Base-by-base conservation (phyloP, 2,888 invertebrate genomes). In the Hypercompe scribonia region DNA sequence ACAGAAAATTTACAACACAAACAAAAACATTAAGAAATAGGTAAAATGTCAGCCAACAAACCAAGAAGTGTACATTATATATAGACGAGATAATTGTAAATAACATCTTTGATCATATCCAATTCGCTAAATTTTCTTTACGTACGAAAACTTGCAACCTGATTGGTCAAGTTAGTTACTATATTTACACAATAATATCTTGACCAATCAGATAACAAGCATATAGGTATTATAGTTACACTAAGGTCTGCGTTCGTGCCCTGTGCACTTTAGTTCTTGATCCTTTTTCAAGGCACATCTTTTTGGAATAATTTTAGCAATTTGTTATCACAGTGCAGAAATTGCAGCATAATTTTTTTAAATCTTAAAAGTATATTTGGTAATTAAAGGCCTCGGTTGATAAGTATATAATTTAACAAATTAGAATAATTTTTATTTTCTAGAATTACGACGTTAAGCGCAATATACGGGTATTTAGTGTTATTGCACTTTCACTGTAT, bases 231-330 rank as follows among this genome's bases (percentile, higher is more conserved):
- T 24, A 7, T 11, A 54, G n/a, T 5, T n/a, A 54, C 50, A 54
- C 4, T 11, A 28, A 58, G 28, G 28, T 28, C 1, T 58, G 28
- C 28, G 24, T 54, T 58, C 28, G 58, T 28, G 58, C 58, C 15
- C 0, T 28, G 58, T 58, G n/a, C 24, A 58, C 58, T 54, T 3
- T n/a, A 54, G n/a, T n/a, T 28, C 54, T 58, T 28, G n/a, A 28
- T 58, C 5, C n/a, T 36, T 34, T 33, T 68, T 15, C 24, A 70
- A 70, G 64, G 63, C 70, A 70, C 64, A 64, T 46, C 1, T 70
- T 70, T 70, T 63, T n/a, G 64, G 7, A 18, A 46, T 46, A 70
- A 64, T 64, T 39, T n/a, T 34, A 64, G 58, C 31, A 39, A 68
- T 36, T 58, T 42, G 33, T 36, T 68, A 68, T 58, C 61, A 68